Evolutionary conservation across 2,888 invertebrate genomes (phyloP), one percentile per base, ranked within the genome.

Genomic region (Chalcis sispes): DNA sequence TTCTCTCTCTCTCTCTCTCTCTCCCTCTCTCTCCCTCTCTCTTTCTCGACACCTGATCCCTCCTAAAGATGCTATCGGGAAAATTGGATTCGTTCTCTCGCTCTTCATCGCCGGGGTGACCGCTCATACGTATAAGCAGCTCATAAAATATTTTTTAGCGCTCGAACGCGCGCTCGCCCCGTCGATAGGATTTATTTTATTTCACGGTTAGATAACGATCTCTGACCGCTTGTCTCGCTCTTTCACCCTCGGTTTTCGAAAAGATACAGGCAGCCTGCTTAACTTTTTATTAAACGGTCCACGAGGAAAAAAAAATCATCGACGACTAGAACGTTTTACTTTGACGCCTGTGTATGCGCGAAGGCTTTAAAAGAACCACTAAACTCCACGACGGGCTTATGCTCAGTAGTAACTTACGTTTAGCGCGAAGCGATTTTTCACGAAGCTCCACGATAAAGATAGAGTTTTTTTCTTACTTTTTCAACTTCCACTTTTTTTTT

Each of bases 41-140:
- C 54, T 64, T 72, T 50, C 70, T 71, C 79, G 78, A 85, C 87
- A 87, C 87, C 87, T 87, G 87, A 87, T 86, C 85, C 84, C 84
- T 81, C 82, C 84, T 85, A 86, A 87, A 88, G 88, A 88, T 88
- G 85, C 80, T 88, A 88, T 88, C 88, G 85, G 81, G 82, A 86
- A 88, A 88, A 88, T 88, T 88, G 88, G 85, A 88, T 88, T 86
- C 85, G 84, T 81, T 78, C 82, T 20, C 50, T 42, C 13, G 42
- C 15, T 42, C 5, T 8, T 32, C 32, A 5, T 3, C 32, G 5
- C 5, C 5, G 32, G 32, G 8, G 32, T 83, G 80, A 87, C 88
- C 88, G 83, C 82, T 86, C 84, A 83, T 86, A 88, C 88, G 88
- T 88, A 88, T 88, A 88, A 88, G 88, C 87, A 87, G 87, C 86